Percentiles rank a stretch among this genome's conserved stretches.
Evolutionary conservation across 2,888 invertebrate species (phyloP).

Genomic region (Chironomus riparius): DNA sequence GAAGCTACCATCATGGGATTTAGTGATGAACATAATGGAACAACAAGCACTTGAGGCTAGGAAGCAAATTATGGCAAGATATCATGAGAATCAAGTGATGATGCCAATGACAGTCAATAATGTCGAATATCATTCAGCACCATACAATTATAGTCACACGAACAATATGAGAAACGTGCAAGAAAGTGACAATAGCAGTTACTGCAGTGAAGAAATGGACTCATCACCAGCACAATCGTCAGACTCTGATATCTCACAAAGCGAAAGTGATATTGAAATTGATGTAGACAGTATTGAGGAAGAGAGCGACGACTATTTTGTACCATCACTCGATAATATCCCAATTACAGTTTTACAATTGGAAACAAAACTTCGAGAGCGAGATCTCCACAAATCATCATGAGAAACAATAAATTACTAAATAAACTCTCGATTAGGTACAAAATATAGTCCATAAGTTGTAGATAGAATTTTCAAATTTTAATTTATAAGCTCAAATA

Average conservation of each 20-base stretch:
- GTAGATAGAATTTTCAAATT: not conserved
- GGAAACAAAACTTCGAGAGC: constrained; percentile 13
- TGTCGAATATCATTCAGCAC: constrained; percentile 11
- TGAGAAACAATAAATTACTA: not conserved
- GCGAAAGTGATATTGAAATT: constrained; percentile 22
- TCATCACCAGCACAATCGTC: constrained; percentile 7
- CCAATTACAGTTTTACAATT: constrained; percentile 25
- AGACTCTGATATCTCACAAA: constrained; percentile 10
- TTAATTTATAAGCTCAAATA: constrained; percentile 1
- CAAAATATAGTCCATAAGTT: not conserved
- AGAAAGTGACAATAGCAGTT: constrained; percentile 22
- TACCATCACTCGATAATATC: constrained; percentile 7
- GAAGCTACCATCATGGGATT: constrained; percentile 21
- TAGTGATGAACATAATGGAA: constrained; percentile 25
- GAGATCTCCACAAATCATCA: not conserved
- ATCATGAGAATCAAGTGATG: not conserved
- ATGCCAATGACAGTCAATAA: not conserved
- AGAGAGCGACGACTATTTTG: constrained; percentile 5
- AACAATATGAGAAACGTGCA: not conserved
- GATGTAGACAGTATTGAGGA: not conserved
- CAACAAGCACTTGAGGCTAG: constrained; percentile 21
- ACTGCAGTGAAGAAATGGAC: constrained; percentile 9
- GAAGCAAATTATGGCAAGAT: not conserved
- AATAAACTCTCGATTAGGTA: not conserved
- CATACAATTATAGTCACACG: not conserved